phyloP scores from a whole-genome alignment of 2,797 vertebrate genomes.

The Hyperoplus lanceolatus region DNA sequence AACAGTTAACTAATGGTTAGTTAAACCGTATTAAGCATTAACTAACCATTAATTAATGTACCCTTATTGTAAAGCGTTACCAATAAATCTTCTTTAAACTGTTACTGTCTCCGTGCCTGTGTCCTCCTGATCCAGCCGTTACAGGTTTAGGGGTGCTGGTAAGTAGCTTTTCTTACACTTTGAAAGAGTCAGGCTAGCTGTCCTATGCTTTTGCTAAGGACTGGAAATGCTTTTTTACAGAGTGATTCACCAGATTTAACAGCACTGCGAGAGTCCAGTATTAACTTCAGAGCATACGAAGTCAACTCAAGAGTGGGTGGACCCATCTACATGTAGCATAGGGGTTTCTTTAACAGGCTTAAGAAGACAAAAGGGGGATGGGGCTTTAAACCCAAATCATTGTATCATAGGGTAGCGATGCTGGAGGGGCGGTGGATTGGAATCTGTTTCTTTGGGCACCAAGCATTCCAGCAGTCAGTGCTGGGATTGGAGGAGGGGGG shows the following conservation, averaged over 20 bases:
- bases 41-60: too few relatives aligned
- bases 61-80: too few relatives aligned
- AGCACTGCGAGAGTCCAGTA: conserved; percentile 11
- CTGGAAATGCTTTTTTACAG: neutral
- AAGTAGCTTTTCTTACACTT: neutral
- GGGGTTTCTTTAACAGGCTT: conserved; percentile 68
- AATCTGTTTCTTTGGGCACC: conserved; percentile 61
- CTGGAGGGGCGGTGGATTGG: conserved; percentile 23
- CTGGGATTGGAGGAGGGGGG: conserved; percentile 34
- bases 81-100: too few relatives aligned
- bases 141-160: neutral
- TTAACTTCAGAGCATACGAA: conserved; percentile 34
- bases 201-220: neutral
- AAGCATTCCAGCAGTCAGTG: conserved; percentile 75
- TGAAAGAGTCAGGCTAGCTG: neutral
- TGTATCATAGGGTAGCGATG: conserved; percentile 47
- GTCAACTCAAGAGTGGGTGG: conserved; percentile 28
- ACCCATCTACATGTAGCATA: conserved; percentile 49
- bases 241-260: conserved; percentile 30
- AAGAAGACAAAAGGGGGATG: conserved; percentile 59
- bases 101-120: too few relatives aligned
- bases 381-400: conserved; percentile 54
- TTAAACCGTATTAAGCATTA: too few relatives aligned
- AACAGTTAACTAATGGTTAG: too few relatives aligned
- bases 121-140: too few relatives aligned